Evolutionary conservation across 92 coral and sea anemone genomes (phyloP).

Genomic region (Pocillopora meandrina): DNA sequence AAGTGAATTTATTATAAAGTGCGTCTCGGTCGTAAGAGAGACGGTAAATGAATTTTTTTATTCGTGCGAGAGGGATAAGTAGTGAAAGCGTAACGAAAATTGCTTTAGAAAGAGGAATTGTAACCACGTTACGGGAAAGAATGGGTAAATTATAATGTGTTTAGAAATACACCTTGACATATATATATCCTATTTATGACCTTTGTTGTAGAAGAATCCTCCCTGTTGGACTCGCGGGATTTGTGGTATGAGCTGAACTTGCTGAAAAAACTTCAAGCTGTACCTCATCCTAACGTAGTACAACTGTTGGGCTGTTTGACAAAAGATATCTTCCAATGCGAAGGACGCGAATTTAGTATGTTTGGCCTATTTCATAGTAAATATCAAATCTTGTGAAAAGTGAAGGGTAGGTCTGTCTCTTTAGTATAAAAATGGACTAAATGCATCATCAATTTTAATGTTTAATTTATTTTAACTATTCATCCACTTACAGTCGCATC

Average conservation of each 20-base stretch:
- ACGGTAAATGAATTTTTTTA: too few relatives aligned
- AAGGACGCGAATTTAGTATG: constrained; percentile 6
- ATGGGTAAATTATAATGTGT: background rate
- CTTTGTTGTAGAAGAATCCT: background rate
- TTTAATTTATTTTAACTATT: too few relatives aligned
- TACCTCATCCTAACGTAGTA: constrained; percentile 25
- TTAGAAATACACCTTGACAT: background rate
- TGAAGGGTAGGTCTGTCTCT: background rate
- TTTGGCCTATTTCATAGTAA: background rate
- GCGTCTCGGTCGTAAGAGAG: too few relatives aligned
- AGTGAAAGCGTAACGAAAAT: fast-evolving
- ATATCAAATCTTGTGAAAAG: background rate
- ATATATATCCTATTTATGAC: background rate
- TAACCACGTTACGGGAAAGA: background rate
- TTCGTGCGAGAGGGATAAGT: too few relatives aligned
- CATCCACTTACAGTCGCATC: too few relatives aligned
- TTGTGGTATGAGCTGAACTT: constrained; percentile 27
- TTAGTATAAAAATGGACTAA: too few relatives aligned
- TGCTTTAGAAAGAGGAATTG: too few relatives aligned
- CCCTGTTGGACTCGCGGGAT: background rate
- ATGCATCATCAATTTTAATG: too few relatives aligned
- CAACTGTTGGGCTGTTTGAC: constrained; percentile 22
- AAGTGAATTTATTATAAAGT: too few relatives aligned
- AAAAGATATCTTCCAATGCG: constrained; percentile 3
- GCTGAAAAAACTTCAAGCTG: constrained; percentile 8